Evolutionary conservation across 2,797 vertebrate genomes (phyloP).

Genomic region (Lindbergichthys nudifrons): DNA sequence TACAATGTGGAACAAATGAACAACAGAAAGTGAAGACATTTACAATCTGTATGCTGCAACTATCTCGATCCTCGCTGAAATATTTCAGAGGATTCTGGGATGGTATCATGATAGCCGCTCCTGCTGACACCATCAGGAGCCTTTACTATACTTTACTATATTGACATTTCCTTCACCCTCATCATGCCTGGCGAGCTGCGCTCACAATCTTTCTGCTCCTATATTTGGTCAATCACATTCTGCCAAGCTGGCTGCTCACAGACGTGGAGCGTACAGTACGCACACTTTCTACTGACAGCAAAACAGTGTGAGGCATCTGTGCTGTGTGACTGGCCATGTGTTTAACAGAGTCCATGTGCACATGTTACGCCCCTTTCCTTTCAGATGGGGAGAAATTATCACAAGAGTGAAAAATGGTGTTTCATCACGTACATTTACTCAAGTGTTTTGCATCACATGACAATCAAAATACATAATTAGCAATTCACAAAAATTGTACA

Average conservation of each 20-base stretch:
- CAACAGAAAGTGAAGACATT: too few relatives aligned
- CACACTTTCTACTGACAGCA: conserved; percentile 27
- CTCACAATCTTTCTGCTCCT: conserved; percentile 7
- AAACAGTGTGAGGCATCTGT: conserved; percentile 44
- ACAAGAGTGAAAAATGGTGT: too few relatives aligned
- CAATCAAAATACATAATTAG: too few relatives aligned
- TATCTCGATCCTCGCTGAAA: background rate
- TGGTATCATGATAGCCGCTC: background rate
- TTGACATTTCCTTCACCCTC: conserved; percentile 17
- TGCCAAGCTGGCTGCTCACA: conserved; percentile 29
- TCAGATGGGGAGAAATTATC: too few relatives aligned
- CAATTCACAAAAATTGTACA: too few relatives aligned
- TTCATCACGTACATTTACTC: too few relatives aligned
- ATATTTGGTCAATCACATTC: conserved; percentile 17
- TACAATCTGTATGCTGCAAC: conserved; percentile 6
- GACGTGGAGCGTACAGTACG: background rate
- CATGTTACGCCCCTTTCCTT: too few relatives aligned
- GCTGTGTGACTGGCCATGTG: conserved; percentile 41
- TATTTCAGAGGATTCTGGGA: background rate
- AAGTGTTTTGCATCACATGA: too few relatives aligned
- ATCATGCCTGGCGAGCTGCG: background rate
- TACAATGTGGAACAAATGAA: too few relatives aligned
- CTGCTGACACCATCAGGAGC: conserved; percentile 14
- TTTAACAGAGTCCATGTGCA: conserved; percentile 20
- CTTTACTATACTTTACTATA: background rate